phyloP scores from a whole-genome alignment of 2,797 vertebrate species.

The Lutjanus argentimaculatus region DNA sequence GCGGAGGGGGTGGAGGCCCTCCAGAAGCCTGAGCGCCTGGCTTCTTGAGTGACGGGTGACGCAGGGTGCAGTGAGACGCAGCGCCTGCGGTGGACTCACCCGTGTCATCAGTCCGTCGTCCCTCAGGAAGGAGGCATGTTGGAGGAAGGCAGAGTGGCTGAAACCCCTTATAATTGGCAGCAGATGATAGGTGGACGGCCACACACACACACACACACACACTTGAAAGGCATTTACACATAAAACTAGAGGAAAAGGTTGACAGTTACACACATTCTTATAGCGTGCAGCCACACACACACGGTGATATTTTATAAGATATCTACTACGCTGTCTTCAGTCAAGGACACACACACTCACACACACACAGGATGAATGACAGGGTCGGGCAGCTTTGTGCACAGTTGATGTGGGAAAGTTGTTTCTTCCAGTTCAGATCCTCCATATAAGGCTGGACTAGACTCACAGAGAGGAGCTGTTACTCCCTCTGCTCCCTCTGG shows the following conservation, averaged over 20 bases:
- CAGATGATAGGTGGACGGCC: constrained; percentile 23
- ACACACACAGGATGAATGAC: constrained; percentile 54
- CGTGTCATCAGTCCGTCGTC: constrained; percentile 22
- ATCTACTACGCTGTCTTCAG: constrained; percentile 4
- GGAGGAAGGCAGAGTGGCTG: constrained; percentile 19
- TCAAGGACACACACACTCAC: constrained; percentile 6
- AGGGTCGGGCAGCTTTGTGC: constrained; percentile 56
- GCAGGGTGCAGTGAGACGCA: neutral
- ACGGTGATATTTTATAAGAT: constrained; percentile 26
- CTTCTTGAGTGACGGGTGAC: constrained; percentile 64
- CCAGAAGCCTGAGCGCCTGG: neutral
- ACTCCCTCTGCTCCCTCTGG: constrained; percentile 46
- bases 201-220: neutral
- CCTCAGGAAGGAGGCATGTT: constrained; percentile 27
- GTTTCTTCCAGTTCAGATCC: constrained; percentile 59
- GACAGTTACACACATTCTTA: constrained; percentile 13
- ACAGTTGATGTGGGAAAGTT: constrained; percentile 57
- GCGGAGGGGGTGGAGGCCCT: neutral
- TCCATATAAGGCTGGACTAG: constrained; percentile 45
- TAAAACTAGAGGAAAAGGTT: constrained; percentile 13
- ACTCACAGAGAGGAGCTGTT: constrained; percentile 45
- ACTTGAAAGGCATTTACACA: constrained; percentile 15
- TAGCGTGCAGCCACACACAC: constrained; percentile 11
- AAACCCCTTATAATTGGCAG: constrained; percentile 56
- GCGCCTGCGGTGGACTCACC: constrained; percentile 21